A percentile compares a stretch with the other conserved stretches of the same genome.
phyloP scores from a whole-genome alignment of 1,140 invertebrate species.

The Pectinophora gossypiella region DNA sequence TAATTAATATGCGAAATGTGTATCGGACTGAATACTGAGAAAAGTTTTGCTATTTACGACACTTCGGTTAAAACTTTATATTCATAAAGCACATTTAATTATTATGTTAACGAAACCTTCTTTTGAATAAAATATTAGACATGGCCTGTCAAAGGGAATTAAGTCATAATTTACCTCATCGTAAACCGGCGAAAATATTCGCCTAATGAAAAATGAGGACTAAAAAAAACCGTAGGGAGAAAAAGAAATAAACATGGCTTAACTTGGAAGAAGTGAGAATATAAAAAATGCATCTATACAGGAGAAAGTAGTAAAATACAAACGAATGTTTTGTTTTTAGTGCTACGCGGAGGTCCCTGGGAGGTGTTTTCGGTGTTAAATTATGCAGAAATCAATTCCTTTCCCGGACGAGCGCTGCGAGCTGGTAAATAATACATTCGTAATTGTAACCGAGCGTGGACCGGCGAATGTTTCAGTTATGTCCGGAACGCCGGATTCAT shows the following conservation, averaged over 20 bases:
- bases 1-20: conserved; percentile 67
- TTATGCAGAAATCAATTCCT: conserved; percentile 73
- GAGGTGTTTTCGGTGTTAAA: conserved; percentile 67
- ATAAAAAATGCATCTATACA: conserved; percentile 63
- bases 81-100: conserved; percentile 73
- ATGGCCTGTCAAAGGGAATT: conserved; percentile 63
- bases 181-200: conserved; percentile 14
- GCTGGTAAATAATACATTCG: conserved; percentile 68
- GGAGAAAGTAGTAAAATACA: conserved; percentile 64
- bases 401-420: conserved; percentile 34
- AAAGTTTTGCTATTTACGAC: conserved; percentile 62
- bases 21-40: conserved; percentile 60
- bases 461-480: not conserved
- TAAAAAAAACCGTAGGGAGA: not conserved
- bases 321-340: conserved; percentile 71
- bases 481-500: not conserved
- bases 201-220: conserved; percentile 12
- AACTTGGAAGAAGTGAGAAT: conserved; percentile 18
- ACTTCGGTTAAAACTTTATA: conserved; percentile 65
- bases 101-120: conserved; percentile 71
- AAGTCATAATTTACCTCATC: conserved; percentile 35
- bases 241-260: conserved; percentile 9
- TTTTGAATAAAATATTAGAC: conserved; percentile 72
- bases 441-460: conserved; percentile 52
- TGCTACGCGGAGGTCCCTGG: conserved; percentile 49